Conservation (phyloP, 2,888 invertebrate species). For the Cephus runcator region DNA sequence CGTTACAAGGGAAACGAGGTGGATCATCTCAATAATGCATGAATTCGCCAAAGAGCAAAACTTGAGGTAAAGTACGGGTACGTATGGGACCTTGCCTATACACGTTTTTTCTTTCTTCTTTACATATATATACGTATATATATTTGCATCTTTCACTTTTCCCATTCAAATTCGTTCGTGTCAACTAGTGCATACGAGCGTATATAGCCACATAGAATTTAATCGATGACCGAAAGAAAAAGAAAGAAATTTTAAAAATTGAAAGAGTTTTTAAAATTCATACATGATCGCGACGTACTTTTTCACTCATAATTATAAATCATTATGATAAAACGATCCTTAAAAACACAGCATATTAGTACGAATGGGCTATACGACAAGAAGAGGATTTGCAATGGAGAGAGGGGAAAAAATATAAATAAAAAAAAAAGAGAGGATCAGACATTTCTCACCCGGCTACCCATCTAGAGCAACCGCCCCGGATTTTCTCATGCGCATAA, state of each 20-base stretch:
- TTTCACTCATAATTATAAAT: background rate
- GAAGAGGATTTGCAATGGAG: conserved; percentile 1
- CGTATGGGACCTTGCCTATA: too few species aligned
- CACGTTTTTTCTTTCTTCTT: background rate
- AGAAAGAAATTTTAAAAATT: too few species aligned
- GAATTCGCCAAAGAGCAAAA: too few species aligned
- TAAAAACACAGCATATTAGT: background rate
- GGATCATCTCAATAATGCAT: too few species aligned
- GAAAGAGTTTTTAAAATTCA: background rate
- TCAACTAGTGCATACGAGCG: background rate
- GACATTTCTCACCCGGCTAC: background rate
- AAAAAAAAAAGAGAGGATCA: conserved; percentile 1
- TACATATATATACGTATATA: conserved; percentile 3
- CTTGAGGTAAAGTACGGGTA: too few species aligned
- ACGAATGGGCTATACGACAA: background rate
- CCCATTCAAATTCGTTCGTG: background rate
- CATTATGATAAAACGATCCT: background rate
- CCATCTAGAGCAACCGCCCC: background rate
- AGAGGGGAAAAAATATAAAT: background rate
- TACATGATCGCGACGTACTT: background rate
- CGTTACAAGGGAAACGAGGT: too few species aligned
- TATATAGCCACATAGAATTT: background rate
- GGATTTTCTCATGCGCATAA: background rate
- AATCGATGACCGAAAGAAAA: conserved; percentile 1
- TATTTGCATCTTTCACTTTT: conserved; percentile 6